Evolutionary conservation across 2,888 invertebrate genomes (phyloP).

Genomic region (Hedya salicella): DNA sequence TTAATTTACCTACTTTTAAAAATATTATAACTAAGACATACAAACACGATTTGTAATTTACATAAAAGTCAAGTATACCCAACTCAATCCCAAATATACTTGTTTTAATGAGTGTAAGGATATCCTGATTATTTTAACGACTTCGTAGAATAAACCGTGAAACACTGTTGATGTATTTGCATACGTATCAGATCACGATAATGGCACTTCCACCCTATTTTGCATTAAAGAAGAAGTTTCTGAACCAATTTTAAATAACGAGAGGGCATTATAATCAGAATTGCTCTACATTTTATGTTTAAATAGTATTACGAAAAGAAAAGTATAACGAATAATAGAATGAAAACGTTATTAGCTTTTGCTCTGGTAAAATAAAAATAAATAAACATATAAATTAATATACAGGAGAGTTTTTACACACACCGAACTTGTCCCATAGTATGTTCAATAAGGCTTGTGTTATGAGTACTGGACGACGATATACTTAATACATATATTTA

Average conservation of each 20-base stretch:
- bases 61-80: not conserved
- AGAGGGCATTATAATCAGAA: not conserved
- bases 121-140: constrained; percentile 30
- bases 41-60: not conserved
- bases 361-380: too few species aligned
- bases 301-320: too few species aligned
- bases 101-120: constrained; percentile 24
- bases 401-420: too few species aligned
- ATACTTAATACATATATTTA: too few species aligned
- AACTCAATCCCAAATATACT: not conserved
- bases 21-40: too few species aligned
- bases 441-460: too few species aligned
- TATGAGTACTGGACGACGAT: too few species aligned
- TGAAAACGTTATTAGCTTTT: too few species aligned
- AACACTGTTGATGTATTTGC: constrained; percentile 29
- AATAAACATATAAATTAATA: too few species aligned
- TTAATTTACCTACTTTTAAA: too few species aligned
- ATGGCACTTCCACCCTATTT: constrained; percentile 10
- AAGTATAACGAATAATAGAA: too few species aligned
- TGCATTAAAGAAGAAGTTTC: constrained; percentile 9
- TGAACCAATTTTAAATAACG: constrained; percentile 1
- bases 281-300: not conserved
- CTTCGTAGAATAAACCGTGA: constrained; percentile 14
- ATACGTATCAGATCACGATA: constrained; percentile 31
- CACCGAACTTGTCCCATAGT: too few species aligned